phyloP scores from a whole-genome alignment of 2,888 invertebrate genomes.

The Apantesis nais region DNA sequence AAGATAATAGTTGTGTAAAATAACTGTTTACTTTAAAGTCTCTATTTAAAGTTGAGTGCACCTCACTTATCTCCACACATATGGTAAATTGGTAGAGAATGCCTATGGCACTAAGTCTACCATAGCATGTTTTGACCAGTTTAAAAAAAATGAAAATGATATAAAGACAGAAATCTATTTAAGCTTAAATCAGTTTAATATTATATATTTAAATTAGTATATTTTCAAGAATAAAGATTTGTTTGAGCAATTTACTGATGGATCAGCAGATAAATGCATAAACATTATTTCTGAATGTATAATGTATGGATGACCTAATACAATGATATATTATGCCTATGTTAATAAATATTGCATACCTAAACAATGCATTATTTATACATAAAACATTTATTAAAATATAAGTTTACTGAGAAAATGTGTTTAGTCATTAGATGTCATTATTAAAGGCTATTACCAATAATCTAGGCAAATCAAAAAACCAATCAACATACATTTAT shows the following conservation, averaged over 20 bases:
- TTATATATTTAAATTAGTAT: not conserved
- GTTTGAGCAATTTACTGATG: not conserved
- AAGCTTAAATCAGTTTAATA: constrained; percentile 6
- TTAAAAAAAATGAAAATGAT: no score
- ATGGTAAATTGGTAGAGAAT: not conserved
- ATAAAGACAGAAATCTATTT: no score
- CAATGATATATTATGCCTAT: not conserved
- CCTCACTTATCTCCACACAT: no score
- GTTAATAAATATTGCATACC: constrained; percentile 5
- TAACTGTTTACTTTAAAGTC: not conserved
- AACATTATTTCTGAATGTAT: not conserved
- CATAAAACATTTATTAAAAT: not conserved
- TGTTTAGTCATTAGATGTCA: constrained; percentile 1
- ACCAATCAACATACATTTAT: constrained; percentile 30
- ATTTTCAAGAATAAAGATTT: not conserved
- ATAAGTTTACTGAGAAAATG: not conserved
- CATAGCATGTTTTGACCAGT: no score
- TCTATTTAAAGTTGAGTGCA: no score
- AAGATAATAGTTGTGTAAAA: not conserved
- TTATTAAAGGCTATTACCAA: not conserved
- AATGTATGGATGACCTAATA: constrained; percentile 3
- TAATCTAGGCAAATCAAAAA: constrained; percentile 11
- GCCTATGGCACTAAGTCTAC: not conserved
- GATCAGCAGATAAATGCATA: not conserved
- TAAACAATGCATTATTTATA: not conserved